Conservation (phyloP, 2,113 vertebrate species). For the Danio rerio region DNA sequence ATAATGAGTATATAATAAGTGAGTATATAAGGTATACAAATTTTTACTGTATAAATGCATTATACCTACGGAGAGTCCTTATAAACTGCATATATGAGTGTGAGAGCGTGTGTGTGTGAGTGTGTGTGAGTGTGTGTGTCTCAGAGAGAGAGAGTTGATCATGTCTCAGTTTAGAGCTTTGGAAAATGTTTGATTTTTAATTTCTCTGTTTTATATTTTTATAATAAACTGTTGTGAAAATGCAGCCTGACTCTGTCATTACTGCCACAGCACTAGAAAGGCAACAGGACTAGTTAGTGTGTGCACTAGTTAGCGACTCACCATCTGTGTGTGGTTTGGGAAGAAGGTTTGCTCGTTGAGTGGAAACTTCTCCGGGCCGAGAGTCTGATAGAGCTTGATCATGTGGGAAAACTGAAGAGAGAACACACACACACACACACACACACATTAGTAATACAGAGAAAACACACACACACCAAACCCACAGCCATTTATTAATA, state of each 20-base stretch:
- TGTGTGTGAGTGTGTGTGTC: constrained; percentile 49
- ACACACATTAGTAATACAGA: not conserved
- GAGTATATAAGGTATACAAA: too few species aligned
- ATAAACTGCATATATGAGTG: too few species aligned
- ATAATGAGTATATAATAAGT: too few species aligned
- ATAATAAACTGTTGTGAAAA: constrained; percentile 75
- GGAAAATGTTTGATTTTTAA: constrained; percentile 77
- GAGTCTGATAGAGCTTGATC: constrained; percentile 91
- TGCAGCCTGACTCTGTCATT: not conserved
- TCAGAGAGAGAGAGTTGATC: constrained; percentile 56
- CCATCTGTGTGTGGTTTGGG: constrained; percentile 94
- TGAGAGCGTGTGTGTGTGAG: constrained; percentile 38
- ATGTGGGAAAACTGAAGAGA: constrained; percentile 91
- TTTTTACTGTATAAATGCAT: too few species aligned
- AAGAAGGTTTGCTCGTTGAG: constrained; percentile 95
- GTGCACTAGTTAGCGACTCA: constrained; percentile 75
- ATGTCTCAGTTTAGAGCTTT: constrained; percentile 67
- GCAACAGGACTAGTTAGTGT: not conserved
- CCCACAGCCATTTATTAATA: too few species aligned
- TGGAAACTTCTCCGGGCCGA: constrained; percentile 94
- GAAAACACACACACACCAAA: not conserved
- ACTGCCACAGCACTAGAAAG: not conserved
- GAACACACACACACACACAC: constrained; percentile 57
- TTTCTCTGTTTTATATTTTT: constrained; percentile 87
- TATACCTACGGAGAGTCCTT: too few species aligned